Base-by-base conservation (phyloP, 2,888 invertebrate species). In the Athalia rosae region DNA sequence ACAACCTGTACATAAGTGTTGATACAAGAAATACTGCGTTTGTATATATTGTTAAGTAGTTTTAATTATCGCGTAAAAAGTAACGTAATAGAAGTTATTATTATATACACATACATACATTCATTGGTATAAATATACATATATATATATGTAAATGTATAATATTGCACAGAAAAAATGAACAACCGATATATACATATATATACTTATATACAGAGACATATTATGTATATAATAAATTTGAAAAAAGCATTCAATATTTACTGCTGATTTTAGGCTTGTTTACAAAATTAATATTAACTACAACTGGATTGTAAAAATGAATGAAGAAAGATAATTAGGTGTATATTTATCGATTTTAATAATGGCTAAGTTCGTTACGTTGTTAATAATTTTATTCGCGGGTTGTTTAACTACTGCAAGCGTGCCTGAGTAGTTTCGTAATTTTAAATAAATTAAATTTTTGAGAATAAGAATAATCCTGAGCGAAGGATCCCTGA, bases 1-100 rank as follows among this genome's bases (percentile, higher is more conserved):
- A 81, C 79, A 80, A 79, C 79, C 28, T 83, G 82, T 83, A 82
- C 80, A 83, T 83, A 83, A 79, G 82, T 81, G 82, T 83, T 82
- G 81, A 82, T 82, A 74, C 82, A 83, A 83, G 81, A 81, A 81
- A 74, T 80, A 83, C 81, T 83, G 82, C 82, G 82, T 83, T 83
- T 83, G 83, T 83, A 83, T 79, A 83, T 83, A 83, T 82, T 83
- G 83, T 83, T 83, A 83, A 82, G 83, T 83, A 83, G 83, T 83
- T 83, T 81, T 82, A 82, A 83, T 81, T 82, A 79, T 80, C 81
- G 81, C 78, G 81, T 81, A 77, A 80, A 80, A 76, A 79, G 79
- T 77, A 80, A 80, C 81, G 82, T 83, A 83, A 82, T 82, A 80
- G 82, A 82, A 77, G 81, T 81, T 82, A 79, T 62, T 50, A 74